A percentile compares a stretch with the other conserved stretches of the same genome.
Conservation (phyloP, 2,888 invertebrate species). For the Mycalesis mineus region DNA sequence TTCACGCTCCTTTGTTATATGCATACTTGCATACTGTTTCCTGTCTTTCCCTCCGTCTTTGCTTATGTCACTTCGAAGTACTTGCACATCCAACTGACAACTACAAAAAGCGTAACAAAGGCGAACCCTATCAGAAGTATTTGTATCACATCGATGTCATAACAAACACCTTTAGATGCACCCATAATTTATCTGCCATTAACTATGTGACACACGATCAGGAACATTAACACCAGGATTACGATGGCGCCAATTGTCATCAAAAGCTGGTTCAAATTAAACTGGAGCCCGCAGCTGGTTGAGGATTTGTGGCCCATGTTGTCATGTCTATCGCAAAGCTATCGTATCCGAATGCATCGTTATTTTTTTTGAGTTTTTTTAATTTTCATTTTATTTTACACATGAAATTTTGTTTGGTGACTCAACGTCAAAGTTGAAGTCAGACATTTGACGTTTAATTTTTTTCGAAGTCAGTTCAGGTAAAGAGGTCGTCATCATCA, state of each 20-base stretch:
- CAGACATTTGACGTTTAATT: no score
- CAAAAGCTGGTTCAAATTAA: conserved; percentile 57
- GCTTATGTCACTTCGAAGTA: conserved; percentile 43
- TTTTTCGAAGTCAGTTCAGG: no score
- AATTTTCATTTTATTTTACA: no score
- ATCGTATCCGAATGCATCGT: conserved; percentile 8
- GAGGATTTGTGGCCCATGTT: conserved; percentile 36
- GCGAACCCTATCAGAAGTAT: conserved; percentile 52
- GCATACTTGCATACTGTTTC: conserved; percentile 6
- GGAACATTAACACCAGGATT: conserved; percentile 52
- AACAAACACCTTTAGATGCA: conserved; percentile 31
- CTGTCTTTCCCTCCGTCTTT: no score
- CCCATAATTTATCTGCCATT: conserved; percentile 41
- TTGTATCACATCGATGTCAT: conserved; percentile 49
- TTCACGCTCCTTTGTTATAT: not conserved
- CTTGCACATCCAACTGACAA: conserved; percentile 63
- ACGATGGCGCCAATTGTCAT: conserved; percentile 58
- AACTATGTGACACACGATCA: conserved; percentile 58
- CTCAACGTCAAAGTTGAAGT: no score
- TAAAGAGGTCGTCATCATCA: no score
- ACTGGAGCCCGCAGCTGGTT: conserved; percentile 42
- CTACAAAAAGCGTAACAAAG: conserved; percentile 50
- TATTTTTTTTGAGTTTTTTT: conserved; percentile 9
- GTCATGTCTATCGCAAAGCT: conserved; percentile 18
- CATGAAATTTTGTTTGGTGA: no score